These are phyloP conservation scores for Herminia tarsipennalis DNA, from an alignment of 2,888 invertebrate species.

Conservation along the genomic window DNA sequence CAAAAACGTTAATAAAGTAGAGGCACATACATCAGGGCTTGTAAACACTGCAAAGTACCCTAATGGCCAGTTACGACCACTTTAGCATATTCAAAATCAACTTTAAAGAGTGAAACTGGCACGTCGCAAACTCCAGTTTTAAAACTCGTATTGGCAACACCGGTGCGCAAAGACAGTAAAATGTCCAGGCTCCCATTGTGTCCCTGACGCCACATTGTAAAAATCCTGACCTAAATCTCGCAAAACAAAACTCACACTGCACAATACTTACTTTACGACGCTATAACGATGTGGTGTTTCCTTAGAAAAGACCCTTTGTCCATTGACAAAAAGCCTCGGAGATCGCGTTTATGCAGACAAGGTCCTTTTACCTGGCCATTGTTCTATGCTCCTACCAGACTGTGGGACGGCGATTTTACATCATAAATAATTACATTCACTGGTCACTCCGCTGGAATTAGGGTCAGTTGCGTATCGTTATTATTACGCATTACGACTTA, in stretches of 20 bases:
- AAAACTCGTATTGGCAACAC: slow-evolving; percentile 45
- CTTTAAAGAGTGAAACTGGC: slow-evolving; percentile 31
- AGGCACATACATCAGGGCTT: slow-evolving; percentile 24
- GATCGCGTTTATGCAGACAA: slow-evolving; percentile 80
- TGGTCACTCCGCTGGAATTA: slow-evolving; percentile 75
- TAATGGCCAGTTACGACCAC: slow-evolving; percentile 29
- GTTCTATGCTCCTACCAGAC: slow-evolving; percentile 80
- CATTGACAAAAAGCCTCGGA: slow-evolving; percentile 82
- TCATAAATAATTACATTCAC: slow-evolving; percentile 82
- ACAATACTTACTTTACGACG: slow-evolving; percentile 83
- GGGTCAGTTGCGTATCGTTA: slow-evolving; percentile 80
- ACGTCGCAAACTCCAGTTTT: slow-evolving; percentile 28
- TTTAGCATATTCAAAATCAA: slow-evolving; percentile 36
- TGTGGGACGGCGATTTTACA: slow-evolving; percentile 75
- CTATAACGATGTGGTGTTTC: slow-evolving; percentile 85
- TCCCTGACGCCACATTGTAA: slow-evolving; percentile 80
- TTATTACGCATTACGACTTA: slow-evolving; percentile 74
- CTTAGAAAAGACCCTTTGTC: slow-evolving; percentile 83
- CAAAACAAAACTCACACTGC: slow-evolving; percentile 79
- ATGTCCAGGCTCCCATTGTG: slow-evolving; percentile 67
- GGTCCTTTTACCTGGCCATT: slow-evolving; percentile 80
- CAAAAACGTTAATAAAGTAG: slow-evolving; percentile 10
- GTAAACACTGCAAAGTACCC: slow-evolving; percentile 30
- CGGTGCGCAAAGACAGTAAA: slow-evolving; percentile 59
- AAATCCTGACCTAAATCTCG: slow-evolving; percentile 82